Evolutionary conservation across 2,113 vertebrate species (phyloP), one percentile per base, ranked within the genome.

Genomic region (Odontesthes bonariensis): DNA sequence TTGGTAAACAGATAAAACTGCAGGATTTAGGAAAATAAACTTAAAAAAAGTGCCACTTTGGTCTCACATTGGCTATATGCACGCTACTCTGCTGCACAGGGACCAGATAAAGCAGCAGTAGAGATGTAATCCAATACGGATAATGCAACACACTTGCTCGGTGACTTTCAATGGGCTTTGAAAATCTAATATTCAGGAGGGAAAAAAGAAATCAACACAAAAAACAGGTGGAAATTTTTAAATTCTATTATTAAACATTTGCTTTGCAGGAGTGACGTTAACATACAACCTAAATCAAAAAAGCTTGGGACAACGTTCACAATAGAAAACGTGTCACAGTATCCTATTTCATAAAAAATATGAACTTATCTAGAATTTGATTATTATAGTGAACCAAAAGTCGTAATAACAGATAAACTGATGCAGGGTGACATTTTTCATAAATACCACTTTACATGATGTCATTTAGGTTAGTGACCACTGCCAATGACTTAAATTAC

Each of bases 111-210:
- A 27, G 4, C 13, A 52, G 14, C 31, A 47, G 35, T 14, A 19
- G 56, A 58, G 56, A 58, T 16, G 20, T 73, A 73, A 65, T 32
- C 40, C 9, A 46, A 27, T 51, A 11, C 35, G 6, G 56, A 67
- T 31, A 46, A 64, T 42, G 27, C 23, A 23, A 33, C 53, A 74
- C 16, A 47, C 64, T 46, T 40, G 17, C 22, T 73, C 32, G 40
- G 27, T 22, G 65, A 65, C 11, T 35, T 38, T 35, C 46, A 65
- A 0, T 3, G 54, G 31, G 20, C 46, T 62, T 63, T n/a, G 12
- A 67, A 1, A 57, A 46, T 70, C 14, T 57, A 4, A 57, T 16
- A 19, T 6, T 4, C 6, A 57, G 14, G 19, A 5, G 47, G 0
- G 23, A 53, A 13, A 27, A 27, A 27, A 1, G 1, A 27, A 27